These are phyloP conservation scores for Penaeus monodon DNA, from an alignment of 2,888 invertebrate species.

Conservation along the genomic window DNA sequence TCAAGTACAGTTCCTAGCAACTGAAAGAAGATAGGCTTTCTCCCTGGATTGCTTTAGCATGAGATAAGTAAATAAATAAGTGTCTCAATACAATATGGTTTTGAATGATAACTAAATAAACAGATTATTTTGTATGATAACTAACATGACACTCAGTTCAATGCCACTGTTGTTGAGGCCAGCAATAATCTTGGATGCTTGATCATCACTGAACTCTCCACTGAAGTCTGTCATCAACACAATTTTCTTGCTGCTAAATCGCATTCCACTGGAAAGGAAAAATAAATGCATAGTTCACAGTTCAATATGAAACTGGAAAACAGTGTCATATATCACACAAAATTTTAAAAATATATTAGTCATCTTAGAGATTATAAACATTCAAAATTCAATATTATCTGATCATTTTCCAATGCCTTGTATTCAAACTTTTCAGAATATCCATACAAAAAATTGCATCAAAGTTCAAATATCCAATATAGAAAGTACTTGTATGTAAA, in stretches of 20 bases:
- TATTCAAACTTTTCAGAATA: no score
- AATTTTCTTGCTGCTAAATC: conserved; percentile 73
- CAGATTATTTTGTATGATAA: conserved; percentile 64
- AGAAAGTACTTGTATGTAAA: background rate
- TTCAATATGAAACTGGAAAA: background rate
- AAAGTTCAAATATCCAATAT: no score
- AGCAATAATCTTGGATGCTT: conserved; percentile 73
- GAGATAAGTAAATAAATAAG: no score
- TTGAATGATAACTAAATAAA: background rate
- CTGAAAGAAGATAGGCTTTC: no score
- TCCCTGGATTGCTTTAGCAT: no score
- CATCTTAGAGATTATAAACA: background rate
- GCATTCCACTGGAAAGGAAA: conserved; percentile 69
- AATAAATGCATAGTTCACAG: background rate
- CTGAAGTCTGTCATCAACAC: conserved; percentile 79
- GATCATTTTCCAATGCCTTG: no score
- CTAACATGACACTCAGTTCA: conserved; percentile 78
- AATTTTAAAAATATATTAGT: background rate
- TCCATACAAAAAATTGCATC: no score
- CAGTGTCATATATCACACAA: background rate
- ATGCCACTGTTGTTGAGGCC: conserved; percentile 75
- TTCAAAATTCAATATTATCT: background rate
- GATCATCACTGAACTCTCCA: conserved; percentile 72
- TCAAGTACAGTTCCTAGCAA: no score
- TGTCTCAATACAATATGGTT: no score